Conservation (phyloP, 2,797 vertebrate species). For the Pangasius djambal region DNA sequence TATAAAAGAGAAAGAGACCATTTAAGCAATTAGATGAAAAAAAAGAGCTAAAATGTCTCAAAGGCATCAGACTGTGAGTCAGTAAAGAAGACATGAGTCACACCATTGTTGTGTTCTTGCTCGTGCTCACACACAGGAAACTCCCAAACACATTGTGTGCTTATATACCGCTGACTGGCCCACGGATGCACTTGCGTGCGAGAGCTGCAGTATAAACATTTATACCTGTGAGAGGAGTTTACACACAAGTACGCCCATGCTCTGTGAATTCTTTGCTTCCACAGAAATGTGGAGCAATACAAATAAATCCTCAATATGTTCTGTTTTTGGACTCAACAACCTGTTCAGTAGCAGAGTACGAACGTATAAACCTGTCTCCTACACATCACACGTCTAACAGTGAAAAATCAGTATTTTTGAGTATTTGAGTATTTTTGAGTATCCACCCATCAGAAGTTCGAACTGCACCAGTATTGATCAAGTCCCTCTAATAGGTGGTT, state of each 20-base stretch:
- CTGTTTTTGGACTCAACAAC: neutral
- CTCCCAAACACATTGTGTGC: slow-evolving; percentile 31
- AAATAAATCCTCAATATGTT: neutral
- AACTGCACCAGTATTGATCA: neutral
- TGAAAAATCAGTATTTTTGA: neutral
- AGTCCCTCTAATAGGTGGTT: neutral
- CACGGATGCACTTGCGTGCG: slow-evolving; percentile 18
- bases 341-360: neutral
- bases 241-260: neutral
- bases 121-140: slow-evolving; percentile 48
- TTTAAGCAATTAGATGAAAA: neutral
- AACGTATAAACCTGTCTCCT: neutral
- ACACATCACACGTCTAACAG: neutral
- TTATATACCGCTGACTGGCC: slow-evolving; percentile 17
- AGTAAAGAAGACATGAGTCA: slow-evolving; percentile 41
- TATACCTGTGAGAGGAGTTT: slow-evolving; percentile 33
- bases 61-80: slow-evolving; percentile 43
- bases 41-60: neutral
- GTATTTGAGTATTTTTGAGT: neutral
- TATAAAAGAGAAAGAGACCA: neutral
- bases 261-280: slow-evolving; percentile 36
- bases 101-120: slow-evolving; percentile 16
- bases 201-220: slow-evolving; percentile 59
- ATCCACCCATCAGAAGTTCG: too few species aligned
- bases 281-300: neutral